These are phyloP conservation scores for Diplosoma virens DNA, from an alignment of 23 tunicate species.

Conservation along the genomic window DNA sequence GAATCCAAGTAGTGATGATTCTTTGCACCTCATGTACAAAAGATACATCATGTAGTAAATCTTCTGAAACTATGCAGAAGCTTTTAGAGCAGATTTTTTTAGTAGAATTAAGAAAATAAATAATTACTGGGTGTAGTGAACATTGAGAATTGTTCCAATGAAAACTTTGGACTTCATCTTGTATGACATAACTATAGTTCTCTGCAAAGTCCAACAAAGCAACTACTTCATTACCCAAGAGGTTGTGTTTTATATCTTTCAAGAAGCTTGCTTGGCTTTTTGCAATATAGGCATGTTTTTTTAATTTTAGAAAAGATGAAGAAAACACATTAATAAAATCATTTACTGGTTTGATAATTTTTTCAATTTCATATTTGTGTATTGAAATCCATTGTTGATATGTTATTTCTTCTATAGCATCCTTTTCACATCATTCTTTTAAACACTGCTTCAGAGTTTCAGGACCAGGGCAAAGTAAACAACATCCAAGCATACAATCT, in stretches of 20 bases:
- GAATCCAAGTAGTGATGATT: neutral
- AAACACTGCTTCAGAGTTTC: neutral
- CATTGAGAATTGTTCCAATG: conserved; percentile 30
- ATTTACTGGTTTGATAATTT: neutral
- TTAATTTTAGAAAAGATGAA: neutral
- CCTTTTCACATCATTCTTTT: neutral
- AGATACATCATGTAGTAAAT: neutral
- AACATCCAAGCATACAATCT: neutral
- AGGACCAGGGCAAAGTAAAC: neutral
- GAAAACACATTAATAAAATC: neutral
- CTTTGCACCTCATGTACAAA: conserved; percentile 18
- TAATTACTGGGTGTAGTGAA: conserved; percentile 9
- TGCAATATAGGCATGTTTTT: neutral
- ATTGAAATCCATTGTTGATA: conserved; percentile 13
- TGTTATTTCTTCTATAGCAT: neutral
- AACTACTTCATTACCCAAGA: neutral
- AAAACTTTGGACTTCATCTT: conserved; percentile 9
- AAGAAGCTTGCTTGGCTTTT: neutral
- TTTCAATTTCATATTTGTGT: neutral
- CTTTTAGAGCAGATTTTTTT: neutral
- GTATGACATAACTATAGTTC: conserved; percentile 2
- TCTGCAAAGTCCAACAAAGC: neutral
- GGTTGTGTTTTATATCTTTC: neutral
- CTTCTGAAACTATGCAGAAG: conserved; percentile 4
- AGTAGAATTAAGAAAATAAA: neutral